Percentiles rank a stretch among this genome's conserved stretches.
Conservation (phyloP, 1,140 invertebrate species). For the Antheraea pernyi region DNA sequence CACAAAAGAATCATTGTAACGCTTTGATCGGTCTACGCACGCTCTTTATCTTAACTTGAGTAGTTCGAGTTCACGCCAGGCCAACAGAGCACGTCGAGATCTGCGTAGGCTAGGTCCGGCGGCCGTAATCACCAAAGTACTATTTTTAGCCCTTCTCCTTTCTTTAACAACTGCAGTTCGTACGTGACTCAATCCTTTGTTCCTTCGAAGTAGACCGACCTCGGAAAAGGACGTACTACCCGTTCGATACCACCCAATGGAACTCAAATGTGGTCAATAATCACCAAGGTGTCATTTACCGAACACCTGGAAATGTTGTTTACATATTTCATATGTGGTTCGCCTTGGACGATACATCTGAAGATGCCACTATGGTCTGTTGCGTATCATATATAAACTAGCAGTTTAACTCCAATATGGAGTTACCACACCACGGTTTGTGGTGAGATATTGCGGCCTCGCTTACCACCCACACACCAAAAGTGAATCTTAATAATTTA, state of each 20-base stretch:
- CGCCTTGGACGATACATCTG: conserved; percentile 56
- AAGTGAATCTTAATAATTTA: background rate
- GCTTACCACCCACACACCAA: conserved; percentile 27
- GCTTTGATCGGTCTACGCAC: background rate
- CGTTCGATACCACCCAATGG: conserved; percentile 6
- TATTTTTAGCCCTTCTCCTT: conserved; percentile 51
- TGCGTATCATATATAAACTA: conserved; percentile 39
- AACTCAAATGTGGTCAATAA: conserved; percentile 37
- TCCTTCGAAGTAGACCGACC: conserved; percentile 40
- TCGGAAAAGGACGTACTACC: conserved; percentile 40
- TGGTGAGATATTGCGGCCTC: conserved; percentile 37
- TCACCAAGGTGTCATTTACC: conserved; percentile 56
- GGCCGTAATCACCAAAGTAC: conserved; percentile 40
- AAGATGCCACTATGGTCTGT: conserved; percentile 52
- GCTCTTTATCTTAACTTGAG: background rate
- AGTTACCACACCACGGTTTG: conserved; percentile 34
- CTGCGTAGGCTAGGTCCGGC: conserved; percentile 46
- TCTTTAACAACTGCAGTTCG: conserved; percentile 41
- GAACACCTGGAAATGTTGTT: conserved; percentile 56
- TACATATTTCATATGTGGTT: conserved; percentile 65
- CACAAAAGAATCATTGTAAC: background rate
- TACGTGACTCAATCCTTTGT: conserved; percentile 63
- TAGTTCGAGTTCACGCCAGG: conserved; percentile 17
- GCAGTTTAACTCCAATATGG: conserved; percentile 44
- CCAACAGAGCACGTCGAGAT: conserved; percentile 18